Percentiles rank a stretch among this genome's conserved stretches.
These are phyloP conservation scores for Siphamia tubifer DNA, from an alignment of 2,113 vertebrate genomes.

Conservation along the genomic window DNA sequence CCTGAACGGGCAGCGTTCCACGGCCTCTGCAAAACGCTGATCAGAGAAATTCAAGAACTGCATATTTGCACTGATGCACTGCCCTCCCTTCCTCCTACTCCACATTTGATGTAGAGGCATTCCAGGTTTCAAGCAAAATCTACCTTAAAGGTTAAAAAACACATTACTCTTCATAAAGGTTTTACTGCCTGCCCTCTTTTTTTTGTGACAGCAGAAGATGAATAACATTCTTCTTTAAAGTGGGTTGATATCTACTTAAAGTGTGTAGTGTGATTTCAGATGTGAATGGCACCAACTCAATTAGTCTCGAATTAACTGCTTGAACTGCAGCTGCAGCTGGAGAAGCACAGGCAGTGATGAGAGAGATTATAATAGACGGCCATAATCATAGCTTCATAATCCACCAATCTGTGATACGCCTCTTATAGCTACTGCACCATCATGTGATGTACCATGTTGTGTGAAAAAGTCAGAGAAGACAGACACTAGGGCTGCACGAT, in stretches of 20 bases:
- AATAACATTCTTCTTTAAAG: slow-evolving; percentile 15
- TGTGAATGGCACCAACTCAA: slow-evolving; percentile 51
- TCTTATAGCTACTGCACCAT: slow-evolving; percentile 22
- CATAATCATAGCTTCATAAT: slow-evolving; percentile 56
- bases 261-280: slow-evolving; percentile 24
- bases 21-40: slow-evolving; percentile 28
- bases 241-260: slow-evolving; percentile 15
- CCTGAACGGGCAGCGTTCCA: slow-evolving; percentile 1
- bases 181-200: not conserved
- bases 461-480: not conserved
- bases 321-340: slow-evolving; percentile 42
- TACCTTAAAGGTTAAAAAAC: slow-evolving; percentile 4
- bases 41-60: slow-evolving; percentile 45
- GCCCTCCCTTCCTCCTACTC: not conserved
- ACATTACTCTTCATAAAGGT: not conserved
- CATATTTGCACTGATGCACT: slow-evolving; percentile 27
- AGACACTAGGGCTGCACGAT: too few relatives aligned
- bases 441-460: slow-evolving; percentile 13
- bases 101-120: not conserved
- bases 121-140: slow-evolving; percentile 5
- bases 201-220: not conserved
- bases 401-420: slow-evolving; percentile 44
- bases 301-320: slow-evolving; percentile 55
- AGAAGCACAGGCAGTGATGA: slow-evolving; percentile 40
- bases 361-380: slow-evolving; percentile 51